Percentiles rank a stretch among this genome's conserved stretches.
Conservation (phyloP, 2,797 vertebrate species). For the Argya squamiceps region DNA sequence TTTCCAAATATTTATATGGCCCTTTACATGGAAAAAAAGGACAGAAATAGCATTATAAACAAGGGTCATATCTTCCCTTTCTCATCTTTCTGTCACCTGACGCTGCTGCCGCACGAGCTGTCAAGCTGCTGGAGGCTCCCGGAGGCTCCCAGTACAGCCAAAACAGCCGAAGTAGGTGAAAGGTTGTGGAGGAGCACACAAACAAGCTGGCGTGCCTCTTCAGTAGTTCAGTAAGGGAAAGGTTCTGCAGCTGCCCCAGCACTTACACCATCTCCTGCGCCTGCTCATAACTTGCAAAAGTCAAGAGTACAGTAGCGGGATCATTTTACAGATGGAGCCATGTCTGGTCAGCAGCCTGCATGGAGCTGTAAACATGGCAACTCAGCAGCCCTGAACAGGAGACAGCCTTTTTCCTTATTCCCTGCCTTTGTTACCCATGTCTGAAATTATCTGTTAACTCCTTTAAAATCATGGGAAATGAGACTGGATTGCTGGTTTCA, state of each 20-base stretch:
- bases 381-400: not conserved
- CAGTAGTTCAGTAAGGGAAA: constrained; percentile 63
- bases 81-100: constrained; percentile 25
- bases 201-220: constrained; percentile 9
- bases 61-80: not conserved
- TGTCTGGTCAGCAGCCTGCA: not conserved
- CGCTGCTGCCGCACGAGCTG: not conserved
- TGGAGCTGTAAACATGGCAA: not conserved
- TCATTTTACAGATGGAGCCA: not conserved
- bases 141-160: not conserved
- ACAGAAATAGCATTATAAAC: constrained; percentile 24
- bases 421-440: not conserved
- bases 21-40: not conserved
- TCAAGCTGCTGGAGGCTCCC: not conserved
- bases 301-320: constrained; percentile 48
- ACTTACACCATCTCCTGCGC: not conserved
- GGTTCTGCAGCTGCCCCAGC: constrained; percentile 32
- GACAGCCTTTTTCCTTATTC: not conserved
- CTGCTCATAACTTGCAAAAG: constrained; percentile 4
- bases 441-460: not conserved
- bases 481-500: not conserved
- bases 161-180: constrained; percentile 73
- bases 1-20: not conserved
- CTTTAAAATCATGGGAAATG: not conserved
- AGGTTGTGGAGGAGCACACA: constrained; percentile 48